These are phyloP conservation scores for Calcarius lapponicus DNA, from an alignment of 2,797 vertebrate genomes.

Conservation along the genomic window DNA sequence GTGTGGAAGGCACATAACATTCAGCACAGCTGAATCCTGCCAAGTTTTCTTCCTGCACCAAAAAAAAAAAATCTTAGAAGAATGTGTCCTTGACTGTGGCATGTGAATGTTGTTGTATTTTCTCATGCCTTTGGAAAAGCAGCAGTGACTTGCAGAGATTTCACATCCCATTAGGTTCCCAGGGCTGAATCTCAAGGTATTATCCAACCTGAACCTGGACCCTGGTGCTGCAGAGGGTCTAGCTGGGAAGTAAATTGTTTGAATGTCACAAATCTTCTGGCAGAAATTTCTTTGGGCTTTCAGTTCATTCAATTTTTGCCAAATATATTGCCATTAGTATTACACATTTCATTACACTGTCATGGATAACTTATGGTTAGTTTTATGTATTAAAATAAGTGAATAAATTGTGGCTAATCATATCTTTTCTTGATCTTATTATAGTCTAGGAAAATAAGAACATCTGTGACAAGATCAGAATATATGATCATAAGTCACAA, in stretches of 20 bases:
- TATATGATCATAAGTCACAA: not conserved
- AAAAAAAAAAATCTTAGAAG: not conserved
- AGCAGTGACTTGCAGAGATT: not conserved
- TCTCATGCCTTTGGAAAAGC: not conserved
- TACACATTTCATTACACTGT: not conserved
- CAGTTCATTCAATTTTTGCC: not conserved
- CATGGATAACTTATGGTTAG: not conserved
- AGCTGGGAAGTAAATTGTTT: not conserved
- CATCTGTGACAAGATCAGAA: not conserved
- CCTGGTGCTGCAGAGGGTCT: not conserved
- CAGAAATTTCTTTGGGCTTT: not conserved
- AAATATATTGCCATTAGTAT: not conserved
- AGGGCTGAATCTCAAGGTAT: not conserved
- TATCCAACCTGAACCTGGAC: not conserved
- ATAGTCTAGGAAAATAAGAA: conserved; percentile 7
- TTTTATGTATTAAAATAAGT: not conserved
- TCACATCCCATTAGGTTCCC: not conserved
- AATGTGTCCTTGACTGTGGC: not conserved
- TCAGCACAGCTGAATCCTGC: not conserved
- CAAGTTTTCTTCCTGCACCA: not conserved
- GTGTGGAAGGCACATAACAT: not conserved
- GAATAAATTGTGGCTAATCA: not conserved
- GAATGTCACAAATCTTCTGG: not conserved
- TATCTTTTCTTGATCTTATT: not conserved
- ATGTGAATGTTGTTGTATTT: not conserved